These are phyloP conservation scores for Halcyon leucocephala DNA, from an alignment of 2,797 vertebrate genomes.

Conservation along the genomic window DNA sequence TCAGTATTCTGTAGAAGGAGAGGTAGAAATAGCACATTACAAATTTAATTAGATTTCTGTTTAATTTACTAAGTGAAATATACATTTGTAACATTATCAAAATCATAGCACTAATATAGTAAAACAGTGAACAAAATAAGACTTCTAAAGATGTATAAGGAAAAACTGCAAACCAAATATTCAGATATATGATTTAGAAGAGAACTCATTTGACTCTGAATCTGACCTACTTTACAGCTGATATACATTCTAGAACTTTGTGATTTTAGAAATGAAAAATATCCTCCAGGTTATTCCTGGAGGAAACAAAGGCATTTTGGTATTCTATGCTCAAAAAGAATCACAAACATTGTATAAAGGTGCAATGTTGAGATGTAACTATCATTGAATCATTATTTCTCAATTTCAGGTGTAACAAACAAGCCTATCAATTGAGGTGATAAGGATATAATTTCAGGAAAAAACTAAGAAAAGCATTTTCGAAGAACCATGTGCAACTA, in stretches of 20 bases:
- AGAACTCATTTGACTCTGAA: not conserved
- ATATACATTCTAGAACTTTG: not conserved
- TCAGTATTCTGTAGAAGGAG: constrained; percentile 89
- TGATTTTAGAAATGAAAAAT: not conserved
- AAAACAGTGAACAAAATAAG: not conserved
- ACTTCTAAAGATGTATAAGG: not conserved
- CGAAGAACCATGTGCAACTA: not conserved
- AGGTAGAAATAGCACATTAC: not conserved
- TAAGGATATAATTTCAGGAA: not conserved
- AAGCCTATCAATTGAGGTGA: not conserved
- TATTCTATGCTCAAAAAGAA: not conserved
- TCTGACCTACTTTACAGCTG: not conserved
- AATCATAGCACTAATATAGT: not conserved
- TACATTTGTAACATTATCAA: not conserved
- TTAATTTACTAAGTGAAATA: not conserved
- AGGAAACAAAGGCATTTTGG: not conserved
- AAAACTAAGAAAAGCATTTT: not conserved
- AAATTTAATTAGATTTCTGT: not conserved
- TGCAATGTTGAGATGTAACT: not conserved
- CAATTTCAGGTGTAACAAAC: not conserved
- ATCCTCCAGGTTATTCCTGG: not conserved
- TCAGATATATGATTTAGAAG: not conserved
- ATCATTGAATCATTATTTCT: not conserved
- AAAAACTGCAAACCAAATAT: not conserved
- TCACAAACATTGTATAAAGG: not conserved